Percentiles rank a stretch among this genome's conserved stretches.
Evolutionary conservation across 2,888 invertebrate species (phyloP).

Genomic region (Cyclophora albipunctata): DNA sequence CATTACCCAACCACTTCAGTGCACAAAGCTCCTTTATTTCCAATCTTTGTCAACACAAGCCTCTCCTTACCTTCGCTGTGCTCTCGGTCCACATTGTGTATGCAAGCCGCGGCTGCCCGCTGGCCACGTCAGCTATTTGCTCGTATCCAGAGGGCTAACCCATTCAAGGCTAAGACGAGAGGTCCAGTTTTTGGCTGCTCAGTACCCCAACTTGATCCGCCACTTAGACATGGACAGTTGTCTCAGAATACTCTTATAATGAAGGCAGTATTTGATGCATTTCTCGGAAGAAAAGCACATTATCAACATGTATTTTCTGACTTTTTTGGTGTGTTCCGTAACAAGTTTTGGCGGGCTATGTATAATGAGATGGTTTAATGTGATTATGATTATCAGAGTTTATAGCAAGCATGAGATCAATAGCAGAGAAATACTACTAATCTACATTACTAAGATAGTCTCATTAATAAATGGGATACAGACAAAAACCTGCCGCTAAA

Average conservation of each 20-base stretch:
- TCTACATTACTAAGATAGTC: background rate
- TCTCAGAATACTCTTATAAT: constrained; percentile 14
- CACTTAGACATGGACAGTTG: constrained; percentile 18
- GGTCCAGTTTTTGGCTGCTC: constrained; percentile 71
- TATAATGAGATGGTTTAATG: too few species aligned
- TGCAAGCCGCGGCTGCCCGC: constrained; percentile 69
- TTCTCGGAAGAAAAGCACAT: too few species aligned
- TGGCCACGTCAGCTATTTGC: constrained; percentile 74
- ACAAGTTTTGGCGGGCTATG: too few species aligned
- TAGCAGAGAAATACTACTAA: too few species aligned
- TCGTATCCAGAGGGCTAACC: constrained; percentile 73
- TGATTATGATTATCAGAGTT: too few species aligned
- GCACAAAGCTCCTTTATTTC: too few species aligned
- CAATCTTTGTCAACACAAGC: constrained; percentile 3
- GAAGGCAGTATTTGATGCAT: too few species aligned
- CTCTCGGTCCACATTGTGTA: constrained; percentile 54
- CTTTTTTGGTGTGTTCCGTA: too few species aligned
- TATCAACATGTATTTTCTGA: too few species aligned
- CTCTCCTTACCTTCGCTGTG: constrained; percentile 33
- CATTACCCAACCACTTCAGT: too few species aligned
- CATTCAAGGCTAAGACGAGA: constrained; percentile 72
- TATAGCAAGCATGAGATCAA: too few species aligned
- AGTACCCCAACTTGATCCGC: constrained; percentile 52
- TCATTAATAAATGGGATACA: background rate
- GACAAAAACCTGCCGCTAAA: too few species aligned